Base-by-base conservation (phyloP, 2,888 invertebrate species). In the Lamellibrachia satsuma region DNA sequence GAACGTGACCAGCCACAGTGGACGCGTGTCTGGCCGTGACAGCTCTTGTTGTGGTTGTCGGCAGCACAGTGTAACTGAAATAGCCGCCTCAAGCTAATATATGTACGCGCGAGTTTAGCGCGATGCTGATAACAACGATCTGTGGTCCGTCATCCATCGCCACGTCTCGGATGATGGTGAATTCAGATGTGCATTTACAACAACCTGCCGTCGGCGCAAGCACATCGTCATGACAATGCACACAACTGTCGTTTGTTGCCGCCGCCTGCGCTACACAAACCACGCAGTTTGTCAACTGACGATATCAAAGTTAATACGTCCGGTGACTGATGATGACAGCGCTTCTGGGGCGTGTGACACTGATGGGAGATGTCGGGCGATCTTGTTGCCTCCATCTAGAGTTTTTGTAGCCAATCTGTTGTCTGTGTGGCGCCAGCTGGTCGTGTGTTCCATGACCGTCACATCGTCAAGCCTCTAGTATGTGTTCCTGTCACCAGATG, bases 351-450 rank as follows among this genome's bases (percentile, higher is more conserved):
- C n/a, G 75, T 75, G 11, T 75, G 75, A 75, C 75, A 75, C 75
- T 75, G 75, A 15, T n/a, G 75, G 75, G 75, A 75, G 75, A 75
- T 75, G 75, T 75, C 22, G 75, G 75, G 75, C 75, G 75, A 11
- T 22, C 90, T 51, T 55, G 90, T 90, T 92, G 92, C 90, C 92
- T 90, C 90, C 92, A 90, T 75, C 90, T 90, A 92, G 92, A 91
- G 90, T 92, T 91, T 55, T 90, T 92, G 90, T 93, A 92, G 92
- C 93, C 93, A 93, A 92, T 93, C 90, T 92, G 92, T 93, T 92
- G 93, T 93, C 90, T 51, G 92, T 93, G 93, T 92, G 93, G 92
- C 90, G 93, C 52, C 90, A 57, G 92, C 90, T n/a, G 57, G 52
- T 39, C 91, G 52, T 39, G 90, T 52, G 39, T 90, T 11, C 57